Evolutionary conservation across 92 coral and sea anemone genomes (phyloP).

Genomic region (Actinostola sp.): DNA sequence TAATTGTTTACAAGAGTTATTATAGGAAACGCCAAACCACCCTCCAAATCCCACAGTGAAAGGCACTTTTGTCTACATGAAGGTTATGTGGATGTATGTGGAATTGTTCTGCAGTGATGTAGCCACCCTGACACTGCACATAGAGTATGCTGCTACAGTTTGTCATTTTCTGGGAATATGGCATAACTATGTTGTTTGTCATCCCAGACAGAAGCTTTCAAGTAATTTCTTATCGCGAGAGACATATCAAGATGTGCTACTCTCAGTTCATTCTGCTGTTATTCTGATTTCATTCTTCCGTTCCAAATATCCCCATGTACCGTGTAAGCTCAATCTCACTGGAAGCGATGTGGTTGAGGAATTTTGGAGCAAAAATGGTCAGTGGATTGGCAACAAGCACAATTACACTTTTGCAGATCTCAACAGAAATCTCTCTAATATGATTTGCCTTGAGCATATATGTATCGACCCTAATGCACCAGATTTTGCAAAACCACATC

Average conservation of each 20-base stretch:
- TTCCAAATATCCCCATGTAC: conserved; percentile 31
- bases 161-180: conserved; percentile 53
- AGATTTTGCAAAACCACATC: too few species aligned
- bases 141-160: conserved; percentile 43
- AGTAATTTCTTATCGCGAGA: conserved; percentile 24
- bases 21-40: conserved; percentile 16
- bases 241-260: conserved; percentile 25
- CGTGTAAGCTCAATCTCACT: conserved; percentile 33
- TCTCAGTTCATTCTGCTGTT: conserved; percentile 52
- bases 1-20: conserved; percentile 25
- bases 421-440: conserved; percentile 16
- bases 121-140: conserved; percentile 35
- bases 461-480: conserved; percentile 40
- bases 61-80: conserved; percentile 37
- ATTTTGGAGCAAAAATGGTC: conserved; percentile 56
- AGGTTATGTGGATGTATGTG: conserved; percentile 38
- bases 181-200: conserved; percentile 26
- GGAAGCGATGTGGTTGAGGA: conserved; percentile 45
- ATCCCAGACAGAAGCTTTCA: background rate
- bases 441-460: conserved; percentile 56
- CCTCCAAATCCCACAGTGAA: conserved; percentile 14
- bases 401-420: conserved; percentile 57
- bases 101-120: conserved; percentile 45
- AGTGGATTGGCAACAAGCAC: conserved; percentile 68
- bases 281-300: conserved; percentile 42